Evolutionary conservation across 2,113 vertebrate genomes (phyloP).

Genomic region (Pao palembangensis): DNA sequence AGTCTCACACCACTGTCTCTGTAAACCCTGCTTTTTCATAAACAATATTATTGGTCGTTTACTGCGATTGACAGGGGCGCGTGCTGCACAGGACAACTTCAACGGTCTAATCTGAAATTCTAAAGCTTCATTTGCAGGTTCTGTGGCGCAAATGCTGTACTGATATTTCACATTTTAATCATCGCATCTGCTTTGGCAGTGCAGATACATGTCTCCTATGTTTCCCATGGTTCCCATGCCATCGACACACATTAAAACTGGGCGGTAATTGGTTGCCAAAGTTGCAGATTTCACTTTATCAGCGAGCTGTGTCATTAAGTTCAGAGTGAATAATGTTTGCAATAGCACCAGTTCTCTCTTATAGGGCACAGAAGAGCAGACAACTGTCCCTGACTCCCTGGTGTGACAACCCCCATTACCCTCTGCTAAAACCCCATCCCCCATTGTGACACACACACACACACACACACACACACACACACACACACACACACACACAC

Average conservation of each 20-base stretch:
- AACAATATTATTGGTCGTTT: conserved; percentile 1
- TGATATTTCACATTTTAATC: too few relatives aligned
- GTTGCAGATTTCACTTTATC: conserved; percentile 23
- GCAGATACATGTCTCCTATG: too few relatives aligned
- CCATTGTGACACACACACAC: conserved; percentile 12
- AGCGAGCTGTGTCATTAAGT: conserved; percentile 13
- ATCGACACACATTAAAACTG: too few relatives aligned
- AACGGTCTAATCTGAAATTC: neutral
- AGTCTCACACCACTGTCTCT: conserved; percentile 30
- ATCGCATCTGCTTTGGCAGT: too few relatives aligned
- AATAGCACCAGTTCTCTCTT: conserved; percentile 49
- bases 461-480: conserved; percentile 17
- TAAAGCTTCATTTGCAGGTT: too few relatives aligned
- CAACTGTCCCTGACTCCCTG: conserved; percentile 63
- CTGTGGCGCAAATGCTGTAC: too few relatives aligned
- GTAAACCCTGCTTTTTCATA: conserved; percentile 1
- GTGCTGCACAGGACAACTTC: neutral
- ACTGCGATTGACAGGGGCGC: conserved; percentile 4
- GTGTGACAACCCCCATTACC: conserved; percentile 76
- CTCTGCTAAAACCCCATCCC: conserved; percentile 65
- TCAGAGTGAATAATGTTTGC: conserved; percentile 40
- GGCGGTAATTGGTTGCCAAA: conserved; percentile 11
- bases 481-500: conserved; percentile 20
- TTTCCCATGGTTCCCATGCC: too few relatives aligned
- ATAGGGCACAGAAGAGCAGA: conserved; percentile 54